Evolutionary conservation across 1,140 invertebrate species (phyloP).

Genomic region (Drosophila lowei): DNA sequence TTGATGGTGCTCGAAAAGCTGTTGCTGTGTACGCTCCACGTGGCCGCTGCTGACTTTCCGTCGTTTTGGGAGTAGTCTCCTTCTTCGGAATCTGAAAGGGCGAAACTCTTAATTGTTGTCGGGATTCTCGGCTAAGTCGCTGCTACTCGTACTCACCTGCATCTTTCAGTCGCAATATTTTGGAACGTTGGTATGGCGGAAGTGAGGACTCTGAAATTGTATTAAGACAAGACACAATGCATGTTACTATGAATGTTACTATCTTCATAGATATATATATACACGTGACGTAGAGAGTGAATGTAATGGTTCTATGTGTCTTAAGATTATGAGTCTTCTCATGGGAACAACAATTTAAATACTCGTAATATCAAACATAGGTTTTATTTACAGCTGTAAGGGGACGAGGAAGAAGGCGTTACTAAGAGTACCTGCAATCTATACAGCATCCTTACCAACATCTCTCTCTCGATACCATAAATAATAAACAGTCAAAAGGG

Average conservation of each 20-base stretch:
- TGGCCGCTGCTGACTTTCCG: slow-evolving; percentile 46
- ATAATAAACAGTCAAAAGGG: too few relatives aligned
- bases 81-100: slow-evolving; percentile 64
- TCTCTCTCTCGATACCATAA: too few relatives aligned
- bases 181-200: slow-evolving; percentile 88
- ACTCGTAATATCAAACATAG: too few relatives aligned
- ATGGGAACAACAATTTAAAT: too few relatives aligned
- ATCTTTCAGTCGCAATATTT: slow-evolving; percentile 88
- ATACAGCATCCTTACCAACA: too few relatives aligned
- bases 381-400: too few relatives aligned
- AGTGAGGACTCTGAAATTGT: slow-evolving; percentile 88
- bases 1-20: slow-evolving; percentile 71
- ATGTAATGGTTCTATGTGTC: background rate
- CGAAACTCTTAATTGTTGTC: slow-evolving; percentile 12
- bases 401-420: too few relatives aligned
- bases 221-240: slow-evolving; percentile 53
- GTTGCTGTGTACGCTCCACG: slow-evolving; percentile 46
- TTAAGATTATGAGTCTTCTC: too few relatives aligned
- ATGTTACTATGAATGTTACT: slow-evolving; percentile 7
- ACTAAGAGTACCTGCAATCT: too few relatives aligned
- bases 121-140: background rate
- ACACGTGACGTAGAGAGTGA: slow-evolving; percentile 1
- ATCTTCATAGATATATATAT: too few relatives aligned
- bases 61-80: slow-evolving; percentile 70
- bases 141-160: slow-evolving; percentile 87